These are phyloP conservation scores for Barypeithes pellucidus DNA, from an alignment of 2,888 invertebrate genomes.

Conservation along the genomic window DNA sequence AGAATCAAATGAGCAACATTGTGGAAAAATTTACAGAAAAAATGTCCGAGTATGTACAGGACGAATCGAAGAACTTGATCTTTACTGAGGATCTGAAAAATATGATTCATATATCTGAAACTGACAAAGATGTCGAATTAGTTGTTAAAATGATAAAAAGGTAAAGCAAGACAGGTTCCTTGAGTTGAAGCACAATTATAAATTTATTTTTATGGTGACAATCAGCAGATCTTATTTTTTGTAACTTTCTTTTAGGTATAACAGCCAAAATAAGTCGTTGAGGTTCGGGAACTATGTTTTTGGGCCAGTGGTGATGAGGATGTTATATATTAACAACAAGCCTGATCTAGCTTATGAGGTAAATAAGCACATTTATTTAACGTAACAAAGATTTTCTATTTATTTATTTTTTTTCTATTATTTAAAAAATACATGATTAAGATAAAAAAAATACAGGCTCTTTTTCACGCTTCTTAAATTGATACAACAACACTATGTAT, in stretches of 20 bases:
- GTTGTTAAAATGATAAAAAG: slow-evolving; percentile 81
- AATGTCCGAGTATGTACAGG: slow-evolving; percentile 78
- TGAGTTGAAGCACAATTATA: no score
- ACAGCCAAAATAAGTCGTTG: slow-evolving; percentile 79
- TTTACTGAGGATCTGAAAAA: slow-evolving; percentile 91
- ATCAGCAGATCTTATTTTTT: no score
- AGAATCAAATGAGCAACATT: slow-evolving; percentile 77
- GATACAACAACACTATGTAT: no score
- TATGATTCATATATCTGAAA: slow-evolving; percentile 81
- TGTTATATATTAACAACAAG: slow-evolving; percentile 81
- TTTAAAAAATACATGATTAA: background rate
- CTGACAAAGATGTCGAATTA: slow-evolving; percentile 77
- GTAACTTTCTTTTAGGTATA: slow-evolving; percentile 75
- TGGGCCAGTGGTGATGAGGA: slow-evolving; percentile 88
- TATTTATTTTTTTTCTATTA: no score
- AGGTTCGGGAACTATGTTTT: slow-evolving; percentile 87
- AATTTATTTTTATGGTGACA: no score
- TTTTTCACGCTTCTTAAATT: no score
- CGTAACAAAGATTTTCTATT: no score
- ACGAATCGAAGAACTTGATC: slow-evolving; percentile 77
- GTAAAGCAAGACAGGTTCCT: slow-evolving; percentile 57
- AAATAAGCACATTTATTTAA: no score
- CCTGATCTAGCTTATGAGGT: slow-evolving; percentile 77
- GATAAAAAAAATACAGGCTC: no score
- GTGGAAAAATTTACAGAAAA: slow-evolving; percentile 79